Evolutionary conservation across 23 tunicate species (phyloP).

Genomic region (Trididemnum clinides): DNA sequence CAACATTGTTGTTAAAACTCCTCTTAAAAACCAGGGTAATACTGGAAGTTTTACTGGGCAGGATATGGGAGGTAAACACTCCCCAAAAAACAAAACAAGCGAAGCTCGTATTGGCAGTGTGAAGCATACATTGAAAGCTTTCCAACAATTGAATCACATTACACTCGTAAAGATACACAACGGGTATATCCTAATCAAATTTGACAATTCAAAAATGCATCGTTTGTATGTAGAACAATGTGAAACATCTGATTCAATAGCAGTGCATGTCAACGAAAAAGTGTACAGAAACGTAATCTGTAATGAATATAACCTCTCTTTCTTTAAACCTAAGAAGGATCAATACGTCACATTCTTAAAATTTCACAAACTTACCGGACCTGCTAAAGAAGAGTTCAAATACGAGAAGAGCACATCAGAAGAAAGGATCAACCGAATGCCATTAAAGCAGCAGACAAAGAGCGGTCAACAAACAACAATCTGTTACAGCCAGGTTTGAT

Average conservation of each 20-base stretch:
- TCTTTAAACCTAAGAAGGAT: neutral
- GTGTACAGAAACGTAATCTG: neutral
- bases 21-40: neutral
- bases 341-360: neutral
- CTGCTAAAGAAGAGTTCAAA: neutral
- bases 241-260: neutral
- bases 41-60: neutral
- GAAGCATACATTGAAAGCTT: neutral
- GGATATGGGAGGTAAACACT: neutral
- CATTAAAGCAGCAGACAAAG: neutral
- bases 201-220: neutral
- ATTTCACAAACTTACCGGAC: neutral
- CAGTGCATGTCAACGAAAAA: neutral
- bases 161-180: neutral
- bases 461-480: neutral
- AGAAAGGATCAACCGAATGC: neutral
- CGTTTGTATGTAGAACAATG: neutral
- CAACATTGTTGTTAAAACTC: neutral
- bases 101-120: neutral
- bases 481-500: neutral
- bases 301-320: neutral
- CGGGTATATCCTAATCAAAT: neutral
- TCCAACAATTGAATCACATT: neutral
- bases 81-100: neutral
- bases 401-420: too few relatives aligned